phyloP scores from a whole-genome alignment of 2,888 invertebrate species.

The Hirtodrosophila alboralis region DNA sequence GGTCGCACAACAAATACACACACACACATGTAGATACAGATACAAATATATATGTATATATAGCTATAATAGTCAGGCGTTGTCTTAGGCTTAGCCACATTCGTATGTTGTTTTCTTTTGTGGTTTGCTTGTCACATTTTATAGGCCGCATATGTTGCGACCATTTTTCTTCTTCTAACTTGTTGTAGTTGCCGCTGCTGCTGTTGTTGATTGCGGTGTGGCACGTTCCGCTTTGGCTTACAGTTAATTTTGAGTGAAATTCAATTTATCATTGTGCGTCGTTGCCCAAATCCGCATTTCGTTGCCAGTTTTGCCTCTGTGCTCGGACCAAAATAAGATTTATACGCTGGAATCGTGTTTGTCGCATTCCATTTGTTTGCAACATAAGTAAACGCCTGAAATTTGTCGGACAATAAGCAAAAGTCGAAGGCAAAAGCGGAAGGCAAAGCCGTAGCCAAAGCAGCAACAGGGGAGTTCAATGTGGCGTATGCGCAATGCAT shows the following conservation, averaged over 20 bases:
- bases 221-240: conserved; percentile 70
- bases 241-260: conserved; percentile 78
- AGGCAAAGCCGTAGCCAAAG: no score
- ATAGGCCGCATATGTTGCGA: conserved; percentile 75
- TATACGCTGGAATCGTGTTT: conserved; percentile 54
- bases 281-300: conserved; percentile 68
- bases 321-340: conserved; percentile 54
- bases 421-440: neutral
- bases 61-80: conserved; percentile 26
- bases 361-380: conserved; percentile 55
- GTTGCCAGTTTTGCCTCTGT: conserved; percentile 25
- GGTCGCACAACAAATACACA: conserved; percentile 25
- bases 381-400: conserved; percentile 59
- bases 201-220: conserved; percentile 46
- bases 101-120: conserved; percentile 35
- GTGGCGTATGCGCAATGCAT: conserved; percentile 58
- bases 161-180: conserved; percentile 54
- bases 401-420: conserved; percentile 47
- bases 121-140: conserved; percentile 72
- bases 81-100: conserved; percentile 61
- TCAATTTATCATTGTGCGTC: conserved; percentile 74
- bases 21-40: conserved; percentile 4
- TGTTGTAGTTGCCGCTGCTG: conserved; percentile 23
- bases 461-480: conserved; percentile 27
- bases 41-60: neutral